Base-by-base conservation (phyloP, 2,888 invertebrate species). In the Diplazon laetatorius region DNA sequence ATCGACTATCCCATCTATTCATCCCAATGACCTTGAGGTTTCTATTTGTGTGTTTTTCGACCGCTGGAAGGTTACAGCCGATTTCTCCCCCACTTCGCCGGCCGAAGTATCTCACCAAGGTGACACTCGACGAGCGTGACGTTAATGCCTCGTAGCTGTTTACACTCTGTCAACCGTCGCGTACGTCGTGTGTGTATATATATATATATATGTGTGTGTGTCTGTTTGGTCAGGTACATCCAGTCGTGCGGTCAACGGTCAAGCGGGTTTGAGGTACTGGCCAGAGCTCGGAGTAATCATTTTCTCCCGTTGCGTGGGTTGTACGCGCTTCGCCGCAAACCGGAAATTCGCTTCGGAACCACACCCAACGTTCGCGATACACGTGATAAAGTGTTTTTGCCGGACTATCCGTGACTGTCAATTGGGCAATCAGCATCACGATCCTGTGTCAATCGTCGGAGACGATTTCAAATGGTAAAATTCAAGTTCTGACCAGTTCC, bases 311-410 rank as follows among this genome's bases (percentile, higher is more conserved):
- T 57, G 63, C 55, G 44, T 30, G 30, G 44, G 14, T 35, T 63
- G 25, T 22, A 35, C 44, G 46, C 39, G 46, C 39, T 55, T 37
- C 59, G 14, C 16, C 60, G 18, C 48, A 63, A 57, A 72, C 55
- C 63, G 72, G 72, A 72, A 72, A 65, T 44, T 72, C 57, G 55
- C 22, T 46, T 57, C 63, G 72, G 72, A 72, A 63, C 63, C 65
- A 63, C 46, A 72, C 63, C 55, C 55, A 37, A 48, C 65, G 44
- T 16, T 35, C n/a, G 62, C 55, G 6, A 70, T 50, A 14, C 20
- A 25, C 52, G 10, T 50, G 16, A n/a, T 10, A 55, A 30, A 10
- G 5, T 16, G 39, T 22, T 18, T 52, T 42, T 39, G 39, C 42
- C 42, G 14, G 9, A 37, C 9, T 14, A 25, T 62, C 14, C 9